Conservation (phyloP, 2,113 vertebrate species). For the Hypanus sabinus region DNA sequence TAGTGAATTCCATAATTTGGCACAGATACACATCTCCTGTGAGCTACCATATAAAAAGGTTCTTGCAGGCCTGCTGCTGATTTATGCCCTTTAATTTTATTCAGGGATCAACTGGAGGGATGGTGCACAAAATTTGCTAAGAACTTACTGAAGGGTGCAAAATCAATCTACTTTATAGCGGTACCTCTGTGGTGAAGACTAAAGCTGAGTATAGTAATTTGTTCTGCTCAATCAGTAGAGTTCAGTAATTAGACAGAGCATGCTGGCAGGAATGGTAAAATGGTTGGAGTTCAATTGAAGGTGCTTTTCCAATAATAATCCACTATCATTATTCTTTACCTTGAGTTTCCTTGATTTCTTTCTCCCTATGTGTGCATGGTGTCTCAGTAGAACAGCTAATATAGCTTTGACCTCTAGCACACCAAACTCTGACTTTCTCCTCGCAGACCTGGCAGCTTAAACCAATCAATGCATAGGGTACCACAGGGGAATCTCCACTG, state of each 20-base stretch:
- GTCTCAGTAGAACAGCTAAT: not conserved
- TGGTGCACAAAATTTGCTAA: not conserved
- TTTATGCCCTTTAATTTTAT: constrained; percentile 8
- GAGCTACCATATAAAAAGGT: not conserved
- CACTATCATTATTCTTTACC: constrained; percentile 1
- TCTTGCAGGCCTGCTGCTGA: not conserved
- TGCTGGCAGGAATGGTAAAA: constrained; percentile 14
- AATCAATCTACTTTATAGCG: not conserved
- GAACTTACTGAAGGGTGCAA: not conserved
- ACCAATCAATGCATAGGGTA: not conserved
- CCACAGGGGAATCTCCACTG: not conserved
- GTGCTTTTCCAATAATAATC: constrained; percentile 26
- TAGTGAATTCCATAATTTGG: not conserved
- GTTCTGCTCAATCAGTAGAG: not conserved
- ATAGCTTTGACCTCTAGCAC: not conserved
- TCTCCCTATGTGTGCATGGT: not conserved
- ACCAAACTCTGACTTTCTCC: not conserved
- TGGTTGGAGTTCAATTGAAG: constrained; percentile 22
- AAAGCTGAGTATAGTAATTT: constrained; percentile 4
- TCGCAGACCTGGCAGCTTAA: not conserved
- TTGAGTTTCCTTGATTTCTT: constrained; percentile 6
- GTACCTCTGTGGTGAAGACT: not conserved
- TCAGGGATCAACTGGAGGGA: not conserved
- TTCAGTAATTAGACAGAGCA: not conserved
- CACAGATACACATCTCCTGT: not conserved